Evolutionary conservation across 2,888 invertebrate species (phyloP), one percentile per base, ranked within the genome.

Genomic region (Bugulina stolonifera): DNA sequence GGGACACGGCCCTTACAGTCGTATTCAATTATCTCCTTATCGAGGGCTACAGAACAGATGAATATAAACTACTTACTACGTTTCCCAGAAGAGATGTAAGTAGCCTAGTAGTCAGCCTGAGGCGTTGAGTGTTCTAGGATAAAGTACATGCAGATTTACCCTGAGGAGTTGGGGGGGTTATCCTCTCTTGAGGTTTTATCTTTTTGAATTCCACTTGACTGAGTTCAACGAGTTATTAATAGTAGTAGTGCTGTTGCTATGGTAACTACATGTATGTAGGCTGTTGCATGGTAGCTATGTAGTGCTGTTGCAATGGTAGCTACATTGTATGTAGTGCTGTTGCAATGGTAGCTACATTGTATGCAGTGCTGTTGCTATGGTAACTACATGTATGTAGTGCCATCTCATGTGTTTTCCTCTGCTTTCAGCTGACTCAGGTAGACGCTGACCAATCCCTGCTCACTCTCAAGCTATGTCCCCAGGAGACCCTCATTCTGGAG

Each of bases 21-120:
- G 87, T 96, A 80, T 87, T 95, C 77, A 92, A 94, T 86, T 96
- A 89, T 87, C 89, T 95, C 76, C 90, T 91, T 73, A 92, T 93
- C 69, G 89, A 93, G 86, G 95, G 95, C 73, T 96, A 90, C 86
- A 91, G 93, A 75, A 88, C 89, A 78, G 90, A 91, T 79, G 92
- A 92, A 82, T 95, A 90, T 84, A 96, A 95, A 88, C 90, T 95
- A 74, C 90, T 96, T 80, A 90, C 92, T 79, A 92, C 93, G 85
- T 96, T 92, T 92, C 96, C 96, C 82, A 89, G 94, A 82, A 90
- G 91, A 89, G 96, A 96, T 89, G 93, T 96, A 87, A 91, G 92
- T 90, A n/a, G n/a, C n/a, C n/a, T n/a, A n/a, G n/a, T n/a, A n/a
- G n/a, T n/a, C n/a, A n/a, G n/a, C n/a, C n/a, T n/a, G n/a, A n/a